These are phyloP conservation scores for Mirza zaza DNA, from an alignment of 2,113 vertebrate species.

Conservation along the genomic window DNA sequence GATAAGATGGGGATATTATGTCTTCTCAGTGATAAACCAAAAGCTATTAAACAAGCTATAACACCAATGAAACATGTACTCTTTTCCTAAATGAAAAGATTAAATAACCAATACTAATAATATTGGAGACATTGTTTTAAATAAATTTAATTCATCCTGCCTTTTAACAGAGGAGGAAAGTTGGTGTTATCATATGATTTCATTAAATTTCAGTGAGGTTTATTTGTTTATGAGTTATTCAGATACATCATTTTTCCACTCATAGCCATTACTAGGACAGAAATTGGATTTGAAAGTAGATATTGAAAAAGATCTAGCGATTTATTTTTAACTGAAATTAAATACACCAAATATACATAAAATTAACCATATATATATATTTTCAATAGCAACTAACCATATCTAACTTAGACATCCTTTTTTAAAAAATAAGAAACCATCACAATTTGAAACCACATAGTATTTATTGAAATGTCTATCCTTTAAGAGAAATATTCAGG, in stretches of 20 bases:
- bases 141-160: not conserved
- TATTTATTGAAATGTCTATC: not conserved
- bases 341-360: not conserved
- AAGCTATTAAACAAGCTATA: constrained; percentile 8
- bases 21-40: not conserved
- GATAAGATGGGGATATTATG: not conserved
- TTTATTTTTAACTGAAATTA: constrained; percentile 24
- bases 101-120: not conserved
- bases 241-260: not conserved
- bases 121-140: not conserved
- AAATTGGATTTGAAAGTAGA: not conserved
- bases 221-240: not conserved
- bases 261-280: not conserved
- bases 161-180: not conserved
- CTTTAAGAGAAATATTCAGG: not conserved
- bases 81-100: constrained; percentile 54
- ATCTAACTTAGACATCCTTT: not conserved
- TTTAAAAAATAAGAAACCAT: not conserved
- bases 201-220: not conserved
- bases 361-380: not conserved
- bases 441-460: not conserved
- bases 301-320: not conserved
- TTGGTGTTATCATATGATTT: not conserved
- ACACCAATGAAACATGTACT: not conserved
- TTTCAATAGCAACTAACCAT: not conserved